phyloP scores from a whole-genome alignment of 2,113 vertebrate species.

The Phalacrocorax pelagicus region DNA sequence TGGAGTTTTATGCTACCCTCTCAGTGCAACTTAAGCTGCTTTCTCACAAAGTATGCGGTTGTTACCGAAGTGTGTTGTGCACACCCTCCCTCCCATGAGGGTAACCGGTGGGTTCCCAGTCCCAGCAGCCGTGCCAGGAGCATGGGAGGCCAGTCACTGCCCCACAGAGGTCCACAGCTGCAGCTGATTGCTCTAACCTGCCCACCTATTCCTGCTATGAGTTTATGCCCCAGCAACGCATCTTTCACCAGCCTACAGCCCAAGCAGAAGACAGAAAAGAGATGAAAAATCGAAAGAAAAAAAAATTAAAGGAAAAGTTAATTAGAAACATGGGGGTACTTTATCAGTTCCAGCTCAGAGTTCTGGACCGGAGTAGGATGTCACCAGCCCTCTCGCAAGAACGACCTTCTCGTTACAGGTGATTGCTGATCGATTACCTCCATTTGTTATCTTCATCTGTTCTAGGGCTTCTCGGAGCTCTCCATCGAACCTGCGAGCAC shows the following conservation, averaged over 20 bases:
- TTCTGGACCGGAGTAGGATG: neutral
- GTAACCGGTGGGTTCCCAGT: neutral
- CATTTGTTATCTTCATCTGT: neutral
- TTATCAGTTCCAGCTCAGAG: neutral
- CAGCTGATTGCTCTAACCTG: accelerated
- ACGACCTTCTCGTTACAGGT: neutral
- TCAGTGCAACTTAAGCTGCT: neutral
- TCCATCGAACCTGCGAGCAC: accelerated
- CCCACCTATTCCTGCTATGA: accelerated
- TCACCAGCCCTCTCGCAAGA: neutral
- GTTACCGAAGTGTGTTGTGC: neutral
- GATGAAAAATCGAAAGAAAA: neutral
- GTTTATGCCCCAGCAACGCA: neutral
- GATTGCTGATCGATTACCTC: neutral
- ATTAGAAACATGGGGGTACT: neutral
- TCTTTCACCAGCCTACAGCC: neutral
- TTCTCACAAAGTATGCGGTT: neutral
- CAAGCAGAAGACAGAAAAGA: neutral
- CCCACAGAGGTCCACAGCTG: neutral
- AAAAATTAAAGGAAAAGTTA: neutral
- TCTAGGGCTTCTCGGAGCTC: neutral
- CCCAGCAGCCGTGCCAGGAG: neutral
- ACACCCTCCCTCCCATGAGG: neutral
- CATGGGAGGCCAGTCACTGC: accelerated
- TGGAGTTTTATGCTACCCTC: neutral